phyloP scores from a whole-genome alignment of 2,888 invertebrate genomes.

The Idaea dimidiata region DNA sequence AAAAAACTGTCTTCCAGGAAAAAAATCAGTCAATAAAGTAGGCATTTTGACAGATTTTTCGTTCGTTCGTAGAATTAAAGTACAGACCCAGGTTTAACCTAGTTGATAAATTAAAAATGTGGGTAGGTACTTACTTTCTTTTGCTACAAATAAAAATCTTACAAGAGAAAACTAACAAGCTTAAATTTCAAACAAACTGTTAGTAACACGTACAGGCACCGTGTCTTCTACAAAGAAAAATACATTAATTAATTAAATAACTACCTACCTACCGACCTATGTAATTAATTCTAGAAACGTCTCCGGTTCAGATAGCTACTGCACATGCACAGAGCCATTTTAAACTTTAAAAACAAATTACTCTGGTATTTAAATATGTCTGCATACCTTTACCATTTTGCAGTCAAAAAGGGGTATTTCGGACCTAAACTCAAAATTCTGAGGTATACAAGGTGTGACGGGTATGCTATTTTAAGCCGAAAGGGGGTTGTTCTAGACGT shows the following conservation, averaged over 20 bases:
- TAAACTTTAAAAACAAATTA: constrained; percentile 2
- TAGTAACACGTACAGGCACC: constrained; percentile 21
- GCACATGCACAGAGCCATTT: constrained; percentile 10
- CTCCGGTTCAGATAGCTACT: constrained; percentile 21
- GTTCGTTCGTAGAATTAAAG: too few species aligned
- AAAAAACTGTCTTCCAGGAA: too few species aligned
- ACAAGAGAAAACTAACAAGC: background rate
- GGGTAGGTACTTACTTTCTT: background rate
- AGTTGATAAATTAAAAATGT: too few species aligned
- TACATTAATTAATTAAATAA: constrained; percentile 38
- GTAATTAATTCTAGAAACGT: constrained; percentile 53
- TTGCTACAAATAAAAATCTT: background rate
- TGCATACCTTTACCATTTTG: too few species aligned
- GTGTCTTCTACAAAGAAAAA: constrained; percentile 29
- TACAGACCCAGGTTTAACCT: too few species aligned
- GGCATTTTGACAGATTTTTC: too few species aligned
- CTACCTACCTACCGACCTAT: constrained; percentile 13
- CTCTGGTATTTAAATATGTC: background rate
- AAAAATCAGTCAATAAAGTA: too few species aligned
- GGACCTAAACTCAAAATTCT: too few species aligned
- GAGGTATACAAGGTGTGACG: too few species aligned
- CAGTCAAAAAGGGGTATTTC: too few species aligned
- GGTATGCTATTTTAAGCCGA: too few species aligned
- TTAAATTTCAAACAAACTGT: constrained; percentile 4
- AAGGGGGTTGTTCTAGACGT: too few species aligned